These are phyloP conservation scores for Panagrolaimus sp. DNA, from an alignment of 1,140 invertebrate genomes.

Conservation along the genomic window DNA sequence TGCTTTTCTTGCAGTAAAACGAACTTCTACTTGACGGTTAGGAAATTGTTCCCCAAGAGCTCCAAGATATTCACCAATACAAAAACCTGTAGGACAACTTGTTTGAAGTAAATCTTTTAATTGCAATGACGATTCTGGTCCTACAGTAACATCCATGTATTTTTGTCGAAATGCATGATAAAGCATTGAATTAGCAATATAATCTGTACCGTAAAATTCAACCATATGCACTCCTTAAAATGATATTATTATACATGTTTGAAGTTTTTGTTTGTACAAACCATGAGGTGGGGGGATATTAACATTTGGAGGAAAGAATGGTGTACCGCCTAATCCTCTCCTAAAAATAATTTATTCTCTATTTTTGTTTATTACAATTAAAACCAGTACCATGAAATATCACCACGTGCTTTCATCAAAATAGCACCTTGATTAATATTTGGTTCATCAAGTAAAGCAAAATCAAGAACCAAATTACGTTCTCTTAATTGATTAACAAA, in stretches of 20 bases:
- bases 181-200: constrained; percentile 57
- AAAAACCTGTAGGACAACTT: constrained; percentile 50
- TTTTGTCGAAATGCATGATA: constrained; percentile 55
- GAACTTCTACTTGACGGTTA: constrained; percentile 52
- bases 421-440: constrained; percentile 54
- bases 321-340: constrained; percentile 49
- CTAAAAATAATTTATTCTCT: constrained; percentile 27
- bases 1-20: constrained; percentile 55
- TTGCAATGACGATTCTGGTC: constrained; percentile 36
- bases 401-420: constrained; percentile 52
- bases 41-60: constrained; percentile 51
- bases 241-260: constrained; percentile 8
- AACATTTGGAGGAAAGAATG: constrained; percentile 55
- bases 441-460: constrained; percentile 48
- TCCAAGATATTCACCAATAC: constrained; percentile 55
- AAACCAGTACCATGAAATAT: constrained; percentile 45
- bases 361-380: neutral
- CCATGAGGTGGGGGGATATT: constrained; percentile 53
- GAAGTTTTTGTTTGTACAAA: neutral
- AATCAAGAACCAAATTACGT: constrained; percentile 52
- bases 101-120: constrained; percentile 50
- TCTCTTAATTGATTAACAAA: constrained; percentile 52
- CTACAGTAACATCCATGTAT: constrained; percentile 52
- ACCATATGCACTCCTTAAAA: constrained; percentile 52
- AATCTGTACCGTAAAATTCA: constrained; percentile 56